Percentiles rank a stretch among this genome's conserved stretches.
Evolutionary conservation across 1,140 invertebrate species (phyloP).

Genomic region (Coptotermes formosanus): DNA sequence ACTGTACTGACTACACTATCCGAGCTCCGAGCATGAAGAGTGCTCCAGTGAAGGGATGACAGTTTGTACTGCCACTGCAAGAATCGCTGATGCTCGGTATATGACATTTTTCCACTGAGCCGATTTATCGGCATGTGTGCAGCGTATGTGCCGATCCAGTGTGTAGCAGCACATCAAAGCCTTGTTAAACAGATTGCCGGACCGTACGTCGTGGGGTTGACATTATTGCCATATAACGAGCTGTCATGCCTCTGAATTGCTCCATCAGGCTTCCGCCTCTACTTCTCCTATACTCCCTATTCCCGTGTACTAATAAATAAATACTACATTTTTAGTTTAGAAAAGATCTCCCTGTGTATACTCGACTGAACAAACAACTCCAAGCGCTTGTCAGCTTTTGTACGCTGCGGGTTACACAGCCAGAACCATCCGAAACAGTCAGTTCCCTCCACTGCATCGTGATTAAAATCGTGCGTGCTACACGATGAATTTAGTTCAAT

Average conservation of each 20-base stretch:
- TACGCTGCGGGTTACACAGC: background rate
- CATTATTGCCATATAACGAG: conserved; percentile 12
- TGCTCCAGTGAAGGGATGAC: too few relatives aligned
- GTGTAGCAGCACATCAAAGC: conserved; percentile 17
- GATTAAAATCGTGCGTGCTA: too few relatives aligned
- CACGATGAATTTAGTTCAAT: too few relatives aligned
- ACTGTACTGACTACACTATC: too few relatives aligned
- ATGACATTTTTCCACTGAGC: background rate
- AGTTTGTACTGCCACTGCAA: background rate
- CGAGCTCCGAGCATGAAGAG: too few relatives aligned
- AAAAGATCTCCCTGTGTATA: conserved; percentile 11
- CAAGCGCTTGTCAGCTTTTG: background rate
- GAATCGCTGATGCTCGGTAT: background rate
- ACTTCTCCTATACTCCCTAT: background rate
- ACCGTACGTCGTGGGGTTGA: background rate
- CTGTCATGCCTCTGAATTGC: conserved; percentile 13
- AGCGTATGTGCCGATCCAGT: background rate
- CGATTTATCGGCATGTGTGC: background rate
- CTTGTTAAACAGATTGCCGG: conserved; percentile 15
- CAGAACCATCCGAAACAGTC: background rate
- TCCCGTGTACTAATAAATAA: conserved; percentile 13
- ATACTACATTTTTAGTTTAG: conserved; percentile 11
- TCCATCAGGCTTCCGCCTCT: background rate
- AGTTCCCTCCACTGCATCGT: background rate
- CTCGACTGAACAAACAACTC: conserved; percentile 15